These are phyloP conservation scores for Hylia prasina DNA, from an alignment of 2,113 vertebrate genomes.

Conservation along the genomic window DNA sequence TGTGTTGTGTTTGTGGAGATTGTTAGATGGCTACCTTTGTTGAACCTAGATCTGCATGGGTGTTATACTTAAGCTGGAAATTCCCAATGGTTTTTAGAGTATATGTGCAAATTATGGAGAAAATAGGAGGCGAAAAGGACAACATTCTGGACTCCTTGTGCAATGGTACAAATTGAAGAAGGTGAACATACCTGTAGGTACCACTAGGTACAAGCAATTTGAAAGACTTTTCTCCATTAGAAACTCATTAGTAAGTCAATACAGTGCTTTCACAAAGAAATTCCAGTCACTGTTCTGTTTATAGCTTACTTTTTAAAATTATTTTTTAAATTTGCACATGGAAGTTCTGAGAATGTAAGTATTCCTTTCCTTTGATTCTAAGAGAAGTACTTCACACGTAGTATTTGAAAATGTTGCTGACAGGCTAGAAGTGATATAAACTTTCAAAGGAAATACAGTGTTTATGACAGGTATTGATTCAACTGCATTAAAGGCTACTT, in stretches of 20 bases:
- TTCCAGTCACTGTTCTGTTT: not conserved
- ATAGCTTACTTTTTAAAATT: not conserved
- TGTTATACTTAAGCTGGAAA: slow-evolving; percentile 1
- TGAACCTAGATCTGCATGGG: not conserved
- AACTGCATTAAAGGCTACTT: slow-evolving; percentile 32
- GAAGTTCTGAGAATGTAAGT: slow-evolving; percentile 8
- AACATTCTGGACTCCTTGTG: not conserved
- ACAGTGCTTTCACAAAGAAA: not conserved
- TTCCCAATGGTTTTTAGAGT: not conserved
- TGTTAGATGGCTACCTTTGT: not conserved
- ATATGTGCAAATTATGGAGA: not conserved
- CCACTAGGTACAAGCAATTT: not conserved
- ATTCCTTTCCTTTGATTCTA: slow-evolving; percentile 53
- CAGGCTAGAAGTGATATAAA: slow-evolving; percentile 22
- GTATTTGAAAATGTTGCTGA: slow-evolving; percentile 56
- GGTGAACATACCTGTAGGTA: not conserved
- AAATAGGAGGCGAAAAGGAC: not conserved
- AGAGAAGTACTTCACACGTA: not conserved
- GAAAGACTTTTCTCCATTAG: not conserved
- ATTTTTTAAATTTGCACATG: not conserved
- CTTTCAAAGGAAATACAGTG: not conserved
- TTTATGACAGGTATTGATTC: slow-evolving; percentile 29
- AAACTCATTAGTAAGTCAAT: not conserved
- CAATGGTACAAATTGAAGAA: not conserved
- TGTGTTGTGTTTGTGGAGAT: slow-evolving; percentile 10